Conservation (phyloP, 2,888 invertebrate species). For the Gortyna flavago region DNA sequence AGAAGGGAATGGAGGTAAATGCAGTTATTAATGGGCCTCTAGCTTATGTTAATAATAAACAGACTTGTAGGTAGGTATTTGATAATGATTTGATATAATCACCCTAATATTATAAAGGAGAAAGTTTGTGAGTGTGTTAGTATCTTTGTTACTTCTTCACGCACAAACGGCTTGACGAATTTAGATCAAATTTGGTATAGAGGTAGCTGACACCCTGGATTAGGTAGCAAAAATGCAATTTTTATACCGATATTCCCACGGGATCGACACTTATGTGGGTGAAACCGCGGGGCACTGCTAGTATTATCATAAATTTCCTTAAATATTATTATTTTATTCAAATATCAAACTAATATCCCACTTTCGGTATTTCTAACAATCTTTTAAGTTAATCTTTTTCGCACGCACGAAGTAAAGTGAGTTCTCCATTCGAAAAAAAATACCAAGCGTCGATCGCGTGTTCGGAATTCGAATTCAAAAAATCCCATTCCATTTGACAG, state of each 20-base stretch:
- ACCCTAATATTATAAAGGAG: too few species aligned
- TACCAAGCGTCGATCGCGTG: conserved; percentile 54
- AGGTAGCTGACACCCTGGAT: too few species aligned
- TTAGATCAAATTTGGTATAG: too few species aligned
- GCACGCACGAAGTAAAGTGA: conserved; percentile 46
- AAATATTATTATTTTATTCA: neutral
- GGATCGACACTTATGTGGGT: too few species aligned
- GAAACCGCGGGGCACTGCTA: too few species aligned
- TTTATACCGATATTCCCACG: too few species aligned
- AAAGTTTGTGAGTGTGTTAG: too few species aligned
- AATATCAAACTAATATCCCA: neutral
- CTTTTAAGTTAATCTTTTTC: conserved; percentile 38
- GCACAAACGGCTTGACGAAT: too few species aligned
- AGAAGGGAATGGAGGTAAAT: neutral
- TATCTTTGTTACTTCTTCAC: too few species aligned
- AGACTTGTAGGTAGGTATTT: neutral
- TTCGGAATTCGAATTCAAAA: conserved; percentile 70
- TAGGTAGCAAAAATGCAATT: too few species aligned
- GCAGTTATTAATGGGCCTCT: neutral
- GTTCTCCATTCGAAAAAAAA: conserved; percentile 52
- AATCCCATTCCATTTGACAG: conserved; percentile 66
- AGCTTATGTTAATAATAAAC: neutral
- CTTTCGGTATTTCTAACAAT: conserved; percentile 28
- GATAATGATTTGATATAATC: neutral
- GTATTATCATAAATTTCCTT: neutral